Evolutionary conservation across 2,888 invertebrate species (phyloP), one percentile per base, ranked within the genome.

Genomic region (Hypsopygia costalis): DNA sequence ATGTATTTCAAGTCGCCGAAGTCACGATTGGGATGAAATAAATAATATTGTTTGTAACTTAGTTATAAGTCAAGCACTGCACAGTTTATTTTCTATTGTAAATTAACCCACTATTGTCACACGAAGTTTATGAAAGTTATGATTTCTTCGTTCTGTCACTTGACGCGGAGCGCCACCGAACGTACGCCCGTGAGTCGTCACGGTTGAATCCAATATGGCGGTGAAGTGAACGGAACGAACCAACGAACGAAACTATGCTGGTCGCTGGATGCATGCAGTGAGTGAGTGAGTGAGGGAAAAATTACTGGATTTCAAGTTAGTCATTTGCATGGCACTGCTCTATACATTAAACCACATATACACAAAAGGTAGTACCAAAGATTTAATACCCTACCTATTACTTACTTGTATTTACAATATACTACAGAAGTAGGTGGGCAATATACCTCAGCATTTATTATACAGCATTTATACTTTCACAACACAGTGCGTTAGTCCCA

Each of bases 181-280:
- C 55, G 55, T 59, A 68, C 81, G 58, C 48, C 78, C 68, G 46
- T 47, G 44, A 65, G 34, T 55, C 46, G 29, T 60, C 51, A 62
- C 72, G 68, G 69, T 64, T 62, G 52, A 57, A 72, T 69, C 67
- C 78, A 85, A 86, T 86, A 86, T 88, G 86, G 87, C 83, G 71
- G 7, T 1, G 25, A 44, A 47, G 32, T 22, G 45, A 44, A 41
- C 33, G 34, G 47, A 52, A 9, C 43, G 47, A 60, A 54, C 16
- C 32, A 38, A 27, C 10, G 16, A 10, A 5, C 7, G 25, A 0
- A n/a, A 31, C 21, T 22, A 20, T 8, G 7, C 20, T 12, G 27
- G 36, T 28, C n/a, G n/a, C n/a, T n/a, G 3, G 21, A 21, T 3
- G 3, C 6, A n/a, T n/a, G 21, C 6, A 6, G 3, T 21, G 21